A percentile compares a stretch with the other conserved stretches of the same genome.
phyloP scores from a whole-genome alignment of 2,113 vertebrate species.

The Zosterops pallidus region DNA sequence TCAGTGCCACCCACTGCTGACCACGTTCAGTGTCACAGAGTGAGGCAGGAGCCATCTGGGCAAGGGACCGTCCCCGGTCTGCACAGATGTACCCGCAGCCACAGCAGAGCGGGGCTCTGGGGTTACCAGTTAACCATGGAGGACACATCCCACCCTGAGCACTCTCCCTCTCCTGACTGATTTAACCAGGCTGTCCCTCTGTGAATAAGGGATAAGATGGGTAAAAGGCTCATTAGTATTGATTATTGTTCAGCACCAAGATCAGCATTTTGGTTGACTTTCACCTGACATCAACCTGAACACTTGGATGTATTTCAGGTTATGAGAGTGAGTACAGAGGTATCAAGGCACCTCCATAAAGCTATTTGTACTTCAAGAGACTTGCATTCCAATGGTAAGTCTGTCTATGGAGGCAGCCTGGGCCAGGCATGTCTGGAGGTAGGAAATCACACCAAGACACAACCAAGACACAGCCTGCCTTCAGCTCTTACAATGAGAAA shows the following conservation, averaged over 20 bases:
- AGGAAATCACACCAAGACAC: accelerated
- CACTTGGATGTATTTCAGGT: not conserved
- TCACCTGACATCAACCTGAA: not conserved
- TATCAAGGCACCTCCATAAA: not conserved
- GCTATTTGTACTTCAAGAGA: not conserved
- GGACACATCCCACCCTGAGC: not conserved
- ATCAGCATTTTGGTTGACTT: not conserved
- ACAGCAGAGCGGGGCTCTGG: not conserved
- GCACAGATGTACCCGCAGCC: accelerated
- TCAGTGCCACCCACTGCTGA: not conserved
- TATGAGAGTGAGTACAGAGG: not conserved
- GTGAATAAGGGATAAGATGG: not conserved
- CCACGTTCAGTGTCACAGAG: not conserved
- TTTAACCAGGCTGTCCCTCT: not conserved
- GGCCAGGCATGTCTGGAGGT: not conserved
- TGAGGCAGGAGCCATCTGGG: accelerated
- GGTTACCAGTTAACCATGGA: not conserved
- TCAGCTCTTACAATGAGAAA: not conserved
- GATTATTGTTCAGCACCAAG: not conserved
- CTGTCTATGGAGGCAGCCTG: not conserved
- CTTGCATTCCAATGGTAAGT: not conserved
- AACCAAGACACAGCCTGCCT: accelerated
- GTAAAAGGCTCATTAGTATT: not conserved
- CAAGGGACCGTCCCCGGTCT: not conserved
- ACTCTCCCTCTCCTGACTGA: not conserved